These are phyloP conservation scores for Serinus canaria DNA, from an alignment of 2,113 vertebrate species.

Conservation along the genomic window DNA sequence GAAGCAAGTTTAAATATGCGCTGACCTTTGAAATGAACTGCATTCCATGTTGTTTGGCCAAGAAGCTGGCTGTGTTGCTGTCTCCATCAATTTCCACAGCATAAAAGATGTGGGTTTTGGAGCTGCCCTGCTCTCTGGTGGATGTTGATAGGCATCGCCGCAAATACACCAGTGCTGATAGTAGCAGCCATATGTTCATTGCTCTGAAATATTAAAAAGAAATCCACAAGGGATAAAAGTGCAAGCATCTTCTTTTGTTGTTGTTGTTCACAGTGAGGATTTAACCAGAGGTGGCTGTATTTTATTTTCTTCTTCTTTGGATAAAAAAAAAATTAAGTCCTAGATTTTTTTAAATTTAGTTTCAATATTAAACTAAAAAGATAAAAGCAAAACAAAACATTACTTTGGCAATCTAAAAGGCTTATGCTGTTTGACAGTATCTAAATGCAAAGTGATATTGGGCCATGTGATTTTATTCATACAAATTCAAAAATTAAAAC, in stretches of 20 bases:
- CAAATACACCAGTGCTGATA: slow-evolving; percentile 63
- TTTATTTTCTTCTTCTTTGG: neutral
- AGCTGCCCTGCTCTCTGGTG: slow-evolving; percentile 93
- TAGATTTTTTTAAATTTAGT: neutral
- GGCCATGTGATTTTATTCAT: neutral
- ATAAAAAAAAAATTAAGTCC: neutral
- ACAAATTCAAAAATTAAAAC: neutral
- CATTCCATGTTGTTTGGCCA: slow-evolving; percentile 82
- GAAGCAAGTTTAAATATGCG: slow-evolving; percentile 87
- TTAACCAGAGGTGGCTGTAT: neutral
- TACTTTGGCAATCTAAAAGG: neutral
- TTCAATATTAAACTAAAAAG: neutral
- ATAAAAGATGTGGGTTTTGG: slow-evolving; percentile 80
- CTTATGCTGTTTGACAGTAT: neutral
- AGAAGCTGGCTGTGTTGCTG: slow-evolving; percentile 76
- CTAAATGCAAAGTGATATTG: neutral
- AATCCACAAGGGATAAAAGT: slow-evolving; percentile 44
- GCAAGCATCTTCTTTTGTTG: neutral
- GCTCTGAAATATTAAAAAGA: slow-evolving; percentile 61
- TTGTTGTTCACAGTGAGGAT: neutral
- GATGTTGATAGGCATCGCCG: slow-evolving; percentile 80
- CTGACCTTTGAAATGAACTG: slow-evolving; percentile 93
- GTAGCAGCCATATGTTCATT: slow-evolving; percentile 38
- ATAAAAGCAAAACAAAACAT: neutral
- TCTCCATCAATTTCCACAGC: slow-evolving; percentile 82